A percentile compares a stretch with the other conserved stretches of the same genome.
Conservation (phyloP, 1,140 invertebrate genomes). For the Mylabris phalerata region DNA sequence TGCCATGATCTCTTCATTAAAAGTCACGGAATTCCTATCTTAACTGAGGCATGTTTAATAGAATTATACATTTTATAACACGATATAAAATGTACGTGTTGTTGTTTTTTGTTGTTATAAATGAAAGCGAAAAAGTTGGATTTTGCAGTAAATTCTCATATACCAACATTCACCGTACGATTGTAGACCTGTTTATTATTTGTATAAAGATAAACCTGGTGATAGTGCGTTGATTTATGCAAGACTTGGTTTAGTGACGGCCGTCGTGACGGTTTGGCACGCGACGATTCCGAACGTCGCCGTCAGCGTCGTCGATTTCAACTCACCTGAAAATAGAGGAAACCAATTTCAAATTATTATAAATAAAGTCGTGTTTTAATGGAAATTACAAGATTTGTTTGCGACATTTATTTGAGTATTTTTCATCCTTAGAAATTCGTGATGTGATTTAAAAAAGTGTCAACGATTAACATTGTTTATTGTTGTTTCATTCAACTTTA, state of each 20-base stretch:
- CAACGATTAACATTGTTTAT: slow-evolving; percentile 9
- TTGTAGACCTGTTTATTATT: slow-evolving; percentile 37
- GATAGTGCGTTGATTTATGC: slow-evolving; percentile 32
- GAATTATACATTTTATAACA: slow-evolving; percentile 37
- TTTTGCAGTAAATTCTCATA: slow-evolving; percentile 28
- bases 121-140: neutral
- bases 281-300: slow-evolving; percentile 5
- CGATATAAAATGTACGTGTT: slow-evolving; percentile 26
- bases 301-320: neutral
- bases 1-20: slow-evolving; percentile 17
- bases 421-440: slow-evolving; percentile 4
- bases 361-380: neutral
- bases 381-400: too few relatives aligned
- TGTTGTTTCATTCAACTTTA: slow-evolving; percentile 4
- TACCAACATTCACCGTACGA: neutral
- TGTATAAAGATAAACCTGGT: slow-evolving; percentile 30
- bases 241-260: slow-evolving; percentile 1
- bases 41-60: slow-evolving; percentile 34
- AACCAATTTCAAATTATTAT: slow-evolving; percentile 7
- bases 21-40: slow-evolving; percentile 34
- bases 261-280: slow-evolving; percentile 12
- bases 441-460: slow-evolving; percentile 11
- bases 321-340: slow-evolving; percentile 14
- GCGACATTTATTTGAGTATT: too few relatives aligned
- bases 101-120: too few relatives aligned